Evolutionary conservation across 1,140 invertebrate genomes (phyloP).

Genomic region (Papilio dardanus): DNA sequence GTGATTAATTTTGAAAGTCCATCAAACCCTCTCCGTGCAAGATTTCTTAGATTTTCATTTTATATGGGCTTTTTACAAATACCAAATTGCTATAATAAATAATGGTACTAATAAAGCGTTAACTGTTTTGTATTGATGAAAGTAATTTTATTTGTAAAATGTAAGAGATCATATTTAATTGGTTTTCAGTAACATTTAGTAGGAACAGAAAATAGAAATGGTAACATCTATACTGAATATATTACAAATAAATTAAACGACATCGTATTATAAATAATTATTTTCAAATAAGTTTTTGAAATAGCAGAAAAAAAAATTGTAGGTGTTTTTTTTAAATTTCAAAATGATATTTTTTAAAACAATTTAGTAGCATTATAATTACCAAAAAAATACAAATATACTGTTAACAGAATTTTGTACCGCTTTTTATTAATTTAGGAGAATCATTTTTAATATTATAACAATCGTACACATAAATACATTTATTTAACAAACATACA

Average conservation of each 20-base stretch:
- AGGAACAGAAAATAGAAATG: slow-evolving; percentile 6
- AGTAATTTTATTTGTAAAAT: neutral
- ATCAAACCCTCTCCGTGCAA: neutral
- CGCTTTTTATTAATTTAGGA: neutral
- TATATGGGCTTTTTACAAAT: too few relatives aligned
- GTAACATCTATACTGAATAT: neutral
- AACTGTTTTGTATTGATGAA: neutral
- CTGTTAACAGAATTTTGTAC: slow-evolving; percentile 11
- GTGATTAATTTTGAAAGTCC: neutral
- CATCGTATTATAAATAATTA: too few relatives aligned
- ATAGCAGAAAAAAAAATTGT: neutral
- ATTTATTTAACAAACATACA: slow-evolving; percentile 1
- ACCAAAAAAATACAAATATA: neutral
- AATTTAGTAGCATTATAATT: neutral
- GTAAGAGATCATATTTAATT: neutral
- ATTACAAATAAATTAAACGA: neutral
- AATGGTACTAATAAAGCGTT: too few relatives aligned
- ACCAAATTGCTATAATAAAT: too few relatives aligned
- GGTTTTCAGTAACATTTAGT: neutral
- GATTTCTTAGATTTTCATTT: too few relatives aligned
- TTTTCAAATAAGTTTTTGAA: neutral
- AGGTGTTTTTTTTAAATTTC: too few relatives aligned
- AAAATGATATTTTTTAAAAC: neutral
- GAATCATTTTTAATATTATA: neutral
- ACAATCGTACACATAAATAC: neutral